Percentiles rank a stretch among this genome's conserved stretches.
These are phyloP conservation scores for Mythimna vitellina DNA, from an alignment of 2,888 invertebrate species.

Conservation along the genomic window DNA sequence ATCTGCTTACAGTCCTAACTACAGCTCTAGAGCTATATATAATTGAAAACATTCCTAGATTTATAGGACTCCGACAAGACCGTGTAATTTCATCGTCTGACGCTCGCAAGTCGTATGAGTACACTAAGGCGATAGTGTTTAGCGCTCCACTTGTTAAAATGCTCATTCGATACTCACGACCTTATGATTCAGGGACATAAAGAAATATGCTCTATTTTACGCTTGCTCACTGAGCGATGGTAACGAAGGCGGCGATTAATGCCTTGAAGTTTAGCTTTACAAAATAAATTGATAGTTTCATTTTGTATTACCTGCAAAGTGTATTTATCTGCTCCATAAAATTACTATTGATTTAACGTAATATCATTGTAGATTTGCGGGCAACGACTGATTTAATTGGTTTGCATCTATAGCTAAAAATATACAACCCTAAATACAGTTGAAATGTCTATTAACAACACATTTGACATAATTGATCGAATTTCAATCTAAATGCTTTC, in stretches of 20 bases:
- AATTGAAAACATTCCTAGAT: conserved; percentile 31
- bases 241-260: conserved; percentile 25
- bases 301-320: too few relatives aligned
- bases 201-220: conserved; percentile 27
- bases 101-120: conserved; percentile 42
- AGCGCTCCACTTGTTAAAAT: conserved; percentile 48
- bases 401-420: not conserved
- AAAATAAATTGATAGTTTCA: too few relatives aligned
- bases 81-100: conserved; percentile 58
- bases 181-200: not conserved
- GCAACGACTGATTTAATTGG: not conserved
- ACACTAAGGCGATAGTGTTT: conserved; percentile 43
- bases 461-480: not conserved
- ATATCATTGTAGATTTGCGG: not conserved
- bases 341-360: too few relatives aligned
- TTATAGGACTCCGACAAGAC: conserved; percentile 14
- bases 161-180: conserved; percentile 29
- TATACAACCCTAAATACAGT: conserved; percentile 5
- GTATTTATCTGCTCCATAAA: too few relatives aligned
- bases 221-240: conserved; percentile 2
- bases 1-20: conserved; percentile 17
- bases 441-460: conserved; percentile 7
- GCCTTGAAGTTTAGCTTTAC: too few relatives aligned
- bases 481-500: conserved; percentile 23
- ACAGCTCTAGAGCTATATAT: conserved; percentile 6